phyloP scores from a whole-genome alignment of 1,140 invertebrate genomes.

The Onthophagus taurus region DNA sequence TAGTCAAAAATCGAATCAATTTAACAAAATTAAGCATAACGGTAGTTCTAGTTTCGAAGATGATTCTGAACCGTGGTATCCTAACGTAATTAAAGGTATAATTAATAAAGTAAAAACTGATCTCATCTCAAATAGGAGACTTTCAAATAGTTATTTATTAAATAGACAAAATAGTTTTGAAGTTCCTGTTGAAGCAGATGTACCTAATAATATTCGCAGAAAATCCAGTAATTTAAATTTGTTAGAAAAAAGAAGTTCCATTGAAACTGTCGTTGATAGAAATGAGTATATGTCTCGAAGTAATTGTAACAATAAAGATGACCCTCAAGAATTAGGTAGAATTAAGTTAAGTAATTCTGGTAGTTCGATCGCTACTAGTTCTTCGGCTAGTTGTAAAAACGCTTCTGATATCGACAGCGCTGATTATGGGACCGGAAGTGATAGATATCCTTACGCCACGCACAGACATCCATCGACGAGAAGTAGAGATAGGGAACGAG shows the following conservation, averaged over 20 bases:
- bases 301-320: neutral
- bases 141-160: no score
- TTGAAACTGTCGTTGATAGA: slow-evolving; percentile 1
- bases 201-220: no score
- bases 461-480: slow-evolving; percentile 16
- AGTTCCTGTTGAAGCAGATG: no score
- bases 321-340: no score
- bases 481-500: slow-evolving; percentile 21
- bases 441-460: slow-evolving; percentile 33
- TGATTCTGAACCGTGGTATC: neutral
- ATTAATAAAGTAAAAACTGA: slow-evolving; percentile 7
- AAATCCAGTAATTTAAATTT: no score
- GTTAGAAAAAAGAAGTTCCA: slow-evolving; percentile 3
- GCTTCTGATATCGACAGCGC: slow-evolving; percentile 15
- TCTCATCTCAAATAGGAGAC: no score
- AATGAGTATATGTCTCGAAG: neutral
- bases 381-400: neutral
- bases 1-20: no score
- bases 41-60: no score
- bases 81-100: neutral
- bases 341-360: neutral
- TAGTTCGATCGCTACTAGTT: slow-evolving; percentile 3
- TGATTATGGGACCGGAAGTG: slow-evolving; percentile 40
- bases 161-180: no score
- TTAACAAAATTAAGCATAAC: no score